Percentiles rank a stretch among this genome's conserved stretches.
These are phyloP conservation scores for Myzus persicae DNA, from an alignment of 1,140 invertebrate genomes.

Conservation along the genomic window DNA sequence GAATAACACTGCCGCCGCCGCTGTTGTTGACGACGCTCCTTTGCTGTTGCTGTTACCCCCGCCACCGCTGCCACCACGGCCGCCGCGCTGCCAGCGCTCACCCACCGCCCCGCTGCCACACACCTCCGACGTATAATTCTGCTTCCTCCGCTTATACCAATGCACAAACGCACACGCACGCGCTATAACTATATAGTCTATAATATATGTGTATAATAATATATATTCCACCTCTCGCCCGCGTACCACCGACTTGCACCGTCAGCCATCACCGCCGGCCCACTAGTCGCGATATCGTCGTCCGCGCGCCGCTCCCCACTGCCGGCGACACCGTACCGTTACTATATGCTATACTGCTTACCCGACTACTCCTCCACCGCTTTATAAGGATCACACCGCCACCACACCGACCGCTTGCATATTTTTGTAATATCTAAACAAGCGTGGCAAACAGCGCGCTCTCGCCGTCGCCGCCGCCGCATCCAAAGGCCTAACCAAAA, in stretches of 20 bases:
- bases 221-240: neutral
- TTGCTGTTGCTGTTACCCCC: conserved; percentile 37
- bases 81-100: neutral
- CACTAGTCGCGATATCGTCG: neutral
- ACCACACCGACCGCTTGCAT: neutral
- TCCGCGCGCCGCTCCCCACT: neutral
- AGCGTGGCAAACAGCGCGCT: conserved; percentile 13
- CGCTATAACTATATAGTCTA: neutral
- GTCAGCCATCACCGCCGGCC: neutral
- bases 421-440: neutral
- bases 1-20: conserved; percentile 25
- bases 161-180: neutral
- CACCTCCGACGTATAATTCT: neutral
- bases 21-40: conserved; percentile 24
- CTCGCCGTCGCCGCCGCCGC: neutral
- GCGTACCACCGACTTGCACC: neutral
- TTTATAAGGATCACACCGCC: neutral
- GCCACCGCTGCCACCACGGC: neutral
- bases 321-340: neutral
- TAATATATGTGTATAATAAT: neutral
- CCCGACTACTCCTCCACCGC: neutral
- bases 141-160: neutral
- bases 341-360: neutral
- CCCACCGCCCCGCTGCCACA: neutral
- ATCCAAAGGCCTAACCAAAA: conserved; percentile 15